Evolutionary conservation across 2,113 vertebrate genomes (phyloP).

Genomic region (Colius striatus): DNA sequence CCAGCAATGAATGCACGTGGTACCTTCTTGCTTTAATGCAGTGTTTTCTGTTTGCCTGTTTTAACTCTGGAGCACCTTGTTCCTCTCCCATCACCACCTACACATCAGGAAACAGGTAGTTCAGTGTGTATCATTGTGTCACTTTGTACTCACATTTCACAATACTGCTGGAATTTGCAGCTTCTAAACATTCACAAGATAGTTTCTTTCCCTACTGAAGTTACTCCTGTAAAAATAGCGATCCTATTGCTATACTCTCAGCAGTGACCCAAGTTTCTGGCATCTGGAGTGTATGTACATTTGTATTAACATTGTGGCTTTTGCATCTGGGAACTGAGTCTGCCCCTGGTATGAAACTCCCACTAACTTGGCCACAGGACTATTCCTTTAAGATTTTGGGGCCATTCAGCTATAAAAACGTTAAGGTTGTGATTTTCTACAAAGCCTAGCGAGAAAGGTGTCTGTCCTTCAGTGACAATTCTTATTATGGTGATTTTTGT

Average conservation of each 20-base stretch:
- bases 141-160: background rate
- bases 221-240: background rate
- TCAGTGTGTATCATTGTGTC: accelerated
- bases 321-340: too few relatives aligned
- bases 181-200: background rate
- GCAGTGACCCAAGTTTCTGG: background rate
- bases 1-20: background rate
- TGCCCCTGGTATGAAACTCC: background rate
- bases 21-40: background rate
- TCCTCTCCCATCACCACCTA: background rate
- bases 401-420: background rate
- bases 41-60: background rate
- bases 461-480: background rate
- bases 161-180: background rate
- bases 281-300: background rate
- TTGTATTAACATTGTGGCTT: background rate
- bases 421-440: background rate
- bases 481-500: background rate
- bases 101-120: background rate
- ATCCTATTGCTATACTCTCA: background rate
- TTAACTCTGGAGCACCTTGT: background rate
- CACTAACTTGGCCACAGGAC: background rate
- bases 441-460: background rate
- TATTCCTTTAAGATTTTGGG: background rate
- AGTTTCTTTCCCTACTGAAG: background rate